These are phyloP conservation scores for Adelphocoris suturalis DNA, from an alignment of 2,888 invertebrate species.

Conservation along the genomic window DNA sequence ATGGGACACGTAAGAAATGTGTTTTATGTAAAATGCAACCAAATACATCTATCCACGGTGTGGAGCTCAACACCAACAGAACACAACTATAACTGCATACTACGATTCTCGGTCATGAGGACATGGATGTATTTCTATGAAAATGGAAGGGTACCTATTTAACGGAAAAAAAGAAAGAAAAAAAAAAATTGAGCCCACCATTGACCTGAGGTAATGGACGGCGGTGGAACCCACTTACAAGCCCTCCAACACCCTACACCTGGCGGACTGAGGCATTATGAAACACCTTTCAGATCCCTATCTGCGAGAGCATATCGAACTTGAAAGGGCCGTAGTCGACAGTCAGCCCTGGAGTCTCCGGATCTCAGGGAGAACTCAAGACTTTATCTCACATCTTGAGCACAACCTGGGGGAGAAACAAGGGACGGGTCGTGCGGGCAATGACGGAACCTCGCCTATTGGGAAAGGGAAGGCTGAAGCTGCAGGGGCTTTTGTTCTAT, in stretches of 20 bases:
- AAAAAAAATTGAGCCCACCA: background rate
- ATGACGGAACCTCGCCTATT: conserved; percentile 24
- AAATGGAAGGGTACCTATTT: too few relatives aligned
- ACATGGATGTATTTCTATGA: too few relatives aligned
- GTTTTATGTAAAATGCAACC: too few relatives aligned
- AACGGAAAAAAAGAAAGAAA: too few relatives aligned
- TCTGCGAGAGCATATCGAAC: conserved; percentile 51
- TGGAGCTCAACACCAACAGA: too few relatives aligned
- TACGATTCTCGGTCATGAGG: too few relatives aligned
- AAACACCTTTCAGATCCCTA: conserved; percentile 63
- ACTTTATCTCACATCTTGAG: conserved; percentile 56
- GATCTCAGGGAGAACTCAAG: conserved; percentile 3
- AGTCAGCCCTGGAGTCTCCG: conserved; percentile 13
- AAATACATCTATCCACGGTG: too few relatives aligned
- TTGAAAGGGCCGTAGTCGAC: conserved; percentile 33
- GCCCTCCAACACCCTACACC: conserved; percentile 32
- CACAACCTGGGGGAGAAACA: background rate
- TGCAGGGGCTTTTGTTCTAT: conserved; percentile 55
- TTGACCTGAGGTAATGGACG: conserved; percentile 34
- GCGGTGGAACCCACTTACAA: background rate
- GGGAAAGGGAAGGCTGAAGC: conserved; percentile 43
- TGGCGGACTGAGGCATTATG: conserved; percentile 10
- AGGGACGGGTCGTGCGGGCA: conserved; percentile 25
- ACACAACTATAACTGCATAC: too few relatives aligned
- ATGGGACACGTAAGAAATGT: too few relatives aligned